phyloP scores from a whole-genome alignment of 2,888 invertebrate genomes.

The Pegoplata infirma region DNA sequence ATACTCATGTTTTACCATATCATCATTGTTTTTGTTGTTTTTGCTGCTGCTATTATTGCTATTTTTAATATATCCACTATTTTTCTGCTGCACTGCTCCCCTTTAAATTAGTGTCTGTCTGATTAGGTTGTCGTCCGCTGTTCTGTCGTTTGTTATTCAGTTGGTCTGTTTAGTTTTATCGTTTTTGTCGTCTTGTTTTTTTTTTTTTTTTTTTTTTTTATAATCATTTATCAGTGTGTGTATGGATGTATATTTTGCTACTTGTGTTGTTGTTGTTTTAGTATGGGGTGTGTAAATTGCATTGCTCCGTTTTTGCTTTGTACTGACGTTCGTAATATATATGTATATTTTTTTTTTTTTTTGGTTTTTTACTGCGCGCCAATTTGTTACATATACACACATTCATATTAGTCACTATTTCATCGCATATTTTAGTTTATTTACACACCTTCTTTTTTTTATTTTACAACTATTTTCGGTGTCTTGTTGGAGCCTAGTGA shows the following conservation, averaged over 20 bases:
- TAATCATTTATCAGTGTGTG: constrained; percentile 1
- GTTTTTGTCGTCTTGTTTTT: constrained; percentile 8
- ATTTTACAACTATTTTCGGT: background rate
- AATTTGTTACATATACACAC: constrained; percentile 15
- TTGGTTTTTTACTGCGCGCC: constrained; percentile 24
- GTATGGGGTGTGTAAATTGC: constrained; percentile 6
- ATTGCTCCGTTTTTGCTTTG: constrained; percentile 19
- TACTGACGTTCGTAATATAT: constrained; percentile 3
- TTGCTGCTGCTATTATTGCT: constrained; percentile 1
- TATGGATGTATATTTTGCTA: background rate
- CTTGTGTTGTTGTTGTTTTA: background rate
- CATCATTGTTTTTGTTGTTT: background rate
- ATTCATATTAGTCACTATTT: background rate
- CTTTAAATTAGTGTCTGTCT: background rate
- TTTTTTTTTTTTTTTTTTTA: too few relatives aligned
- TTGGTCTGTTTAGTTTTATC: constrained; percentile 12
- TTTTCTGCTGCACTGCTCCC: background rate
- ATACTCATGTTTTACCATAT: constrained; percentile 17
- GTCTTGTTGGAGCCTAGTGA: background rate
- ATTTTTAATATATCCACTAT: background rate
- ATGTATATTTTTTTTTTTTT: background rate
- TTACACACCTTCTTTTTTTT: constrained; percentile 21
- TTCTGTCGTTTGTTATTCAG: background rate
- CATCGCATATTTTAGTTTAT: constrained; percentile 12
- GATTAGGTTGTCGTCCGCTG: background rate